A percentile compares a stretch with the other conserved stretches of the same genome.
Conservation (phyloP, 1,140 invertebrate species). For the Aphis craccivora region DNA sequence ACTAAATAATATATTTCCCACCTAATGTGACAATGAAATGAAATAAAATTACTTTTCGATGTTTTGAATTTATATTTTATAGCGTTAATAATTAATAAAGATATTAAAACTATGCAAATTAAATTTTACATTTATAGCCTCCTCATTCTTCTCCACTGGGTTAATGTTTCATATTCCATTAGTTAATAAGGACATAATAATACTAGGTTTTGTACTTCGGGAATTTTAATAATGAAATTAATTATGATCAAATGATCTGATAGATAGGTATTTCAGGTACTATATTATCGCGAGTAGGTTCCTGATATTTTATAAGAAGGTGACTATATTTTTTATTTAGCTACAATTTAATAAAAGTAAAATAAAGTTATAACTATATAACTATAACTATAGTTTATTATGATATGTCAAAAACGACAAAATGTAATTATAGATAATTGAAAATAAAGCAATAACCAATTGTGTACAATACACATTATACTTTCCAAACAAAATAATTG, state of each 20-base stretch:
- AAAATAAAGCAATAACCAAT: background rate
- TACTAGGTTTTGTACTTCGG: background rate
- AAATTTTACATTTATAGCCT: too few relatives aligned
- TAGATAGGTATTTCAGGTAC: background rate
- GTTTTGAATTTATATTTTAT: too few relatives aligned
- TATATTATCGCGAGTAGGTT: background rate
- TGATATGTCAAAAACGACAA: background rate
- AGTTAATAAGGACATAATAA: too few relatives aligned
- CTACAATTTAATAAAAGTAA: background rate
- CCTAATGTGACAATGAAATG: too few relatives aligned
- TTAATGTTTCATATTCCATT: too few relatives aligned
- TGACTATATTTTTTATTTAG: background rate
- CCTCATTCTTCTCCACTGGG: too few relatives aligned
- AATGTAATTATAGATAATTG: background rate
- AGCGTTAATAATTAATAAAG: too few relatives aligned
- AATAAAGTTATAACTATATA: background rate
- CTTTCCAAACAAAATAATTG: background rate
- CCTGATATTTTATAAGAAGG: background rate
- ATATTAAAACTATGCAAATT: too few relatives aligned
- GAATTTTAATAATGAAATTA: background rate
- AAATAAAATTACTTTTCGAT: too few relatives aligned
- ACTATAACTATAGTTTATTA: background rate
- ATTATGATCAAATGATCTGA: background rate
- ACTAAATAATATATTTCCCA: too few relatives aligned
- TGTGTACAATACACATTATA: background rate